Conservation (phyloP, 1,140 invertebrate genomes). For the Trichonephila clavata region DNA sequence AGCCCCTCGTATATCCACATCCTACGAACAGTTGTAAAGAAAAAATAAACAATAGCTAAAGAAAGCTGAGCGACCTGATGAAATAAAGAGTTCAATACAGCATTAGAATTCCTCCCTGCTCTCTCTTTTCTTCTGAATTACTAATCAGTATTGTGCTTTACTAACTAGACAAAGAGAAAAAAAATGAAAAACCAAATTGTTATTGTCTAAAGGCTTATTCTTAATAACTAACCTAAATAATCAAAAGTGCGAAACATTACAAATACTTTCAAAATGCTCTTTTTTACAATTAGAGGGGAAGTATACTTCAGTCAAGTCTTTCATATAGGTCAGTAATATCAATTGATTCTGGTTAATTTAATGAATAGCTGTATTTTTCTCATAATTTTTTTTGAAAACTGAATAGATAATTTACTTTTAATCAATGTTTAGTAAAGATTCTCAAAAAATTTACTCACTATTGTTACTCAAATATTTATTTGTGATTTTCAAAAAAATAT, state of each 20-base stretch:
- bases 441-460: too few relatives aligned
- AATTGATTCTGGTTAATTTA: too few relatives aligned
- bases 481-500: too few relatives aligned
- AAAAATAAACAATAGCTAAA: background rate
- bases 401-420: too few relatives aligned
- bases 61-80: background rate
- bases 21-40: background rate
- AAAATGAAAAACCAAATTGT: background rate
- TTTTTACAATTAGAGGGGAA: too few relatives aligned
- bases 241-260: background rate
- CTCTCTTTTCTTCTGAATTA: background rate
- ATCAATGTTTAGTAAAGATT: too few relatives aligned
- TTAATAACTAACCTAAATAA: background rate
- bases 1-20: background rate
- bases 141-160: background rate
- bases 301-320: too few relatives aligned
- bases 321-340: too few relatives aligned
- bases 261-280: too few relatives aligned
- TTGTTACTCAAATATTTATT: too few relatives aligned
- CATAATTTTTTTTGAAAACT: too few relatives aligned
- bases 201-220: background rate
- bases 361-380: too few relatives aligned
- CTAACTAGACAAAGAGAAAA: background rate
- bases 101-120: background rate
- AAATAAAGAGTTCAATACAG: background rate